Base-by-base conservation (phyloP, 2,113 vertebrate species). In the Alligator mississippiensis region DNA sequence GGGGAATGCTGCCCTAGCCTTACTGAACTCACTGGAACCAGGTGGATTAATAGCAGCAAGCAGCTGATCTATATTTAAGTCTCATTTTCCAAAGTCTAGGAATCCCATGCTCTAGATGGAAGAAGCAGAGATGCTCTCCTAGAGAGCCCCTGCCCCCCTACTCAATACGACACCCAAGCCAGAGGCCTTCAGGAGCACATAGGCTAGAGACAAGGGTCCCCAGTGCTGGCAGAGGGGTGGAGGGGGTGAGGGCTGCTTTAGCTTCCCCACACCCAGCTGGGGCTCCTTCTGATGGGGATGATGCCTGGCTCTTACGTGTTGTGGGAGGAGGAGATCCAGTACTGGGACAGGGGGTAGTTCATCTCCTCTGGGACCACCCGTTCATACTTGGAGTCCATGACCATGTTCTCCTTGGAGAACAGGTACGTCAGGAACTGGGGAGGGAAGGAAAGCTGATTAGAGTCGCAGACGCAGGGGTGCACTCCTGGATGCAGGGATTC, bases 311-410 rank as follows among this genome's bases (percentile, higher is more conserved):
- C 97, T 97, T 98, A 99, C 98, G 98, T 99, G 95, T 99, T 99
- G 94, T 99, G 98, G 21, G 98, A 99, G 4, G 98, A 99, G 14
- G 98, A 99, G 94, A 99, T 99, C 98, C 98, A 99, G 95, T 99
- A 99, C 92, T 99, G 98, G 54, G 98, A 98, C 78, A 99, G 88
- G 1, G 98, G 98, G 34, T 97, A 95, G 80, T 98, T 99, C 98
- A 99, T 99, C 90, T 99, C 98, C 12, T 99, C 98, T 0, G 97
- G 95, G 84, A 95, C 90, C 21, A 98, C 97, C 0, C 96, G 96
- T 6, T 98, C 97, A 0, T 96, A 98, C 62, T 98, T 97, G 17
- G 98, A 95, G 4, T 99, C 98, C 90, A 98, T 98, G 58, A 98
- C 77, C 38, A 97, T 97, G 77, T 99, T 99, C 78, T 99, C 98